Conservation (phyloP, 2,113 vertebrate species). For the Gobiocypris rarus region DNA sequence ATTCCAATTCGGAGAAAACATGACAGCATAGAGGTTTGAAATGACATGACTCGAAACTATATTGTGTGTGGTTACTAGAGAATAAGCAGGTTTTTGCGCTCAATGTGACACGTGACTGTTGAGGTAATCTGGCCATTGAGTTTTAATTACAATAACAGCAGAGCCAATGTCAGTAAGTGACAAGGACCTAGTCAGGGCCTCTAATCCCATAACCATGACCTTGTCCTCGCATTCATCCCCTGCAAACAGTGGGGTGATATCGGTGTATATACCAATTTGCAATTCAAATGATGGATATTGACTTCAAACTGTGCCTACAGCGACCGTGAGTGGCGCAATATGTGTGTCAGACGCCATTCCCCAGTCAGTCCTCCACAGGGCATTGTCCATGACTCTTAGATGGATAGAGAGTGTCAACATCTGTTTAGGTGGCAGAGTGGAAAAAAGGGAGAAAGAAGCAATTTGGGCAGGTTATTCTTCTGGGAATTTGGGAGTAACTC, state of each 20-base stretch:
- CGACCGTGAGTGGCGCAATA: slow-evolving; percentile 17
- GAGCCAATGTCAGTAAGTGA: neutral
- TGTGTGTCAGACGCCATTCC: slow-evolving; percentile 7
- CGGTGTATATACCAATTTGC: slow-evolving; percentile 25
- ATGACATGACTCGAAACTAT: neutral
- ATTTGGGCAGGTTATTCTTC: slow-evolving; percentile 36
- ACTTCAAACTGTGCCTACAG: slow-evolving; percentile 40
- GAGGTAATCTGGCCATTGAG: neutral
- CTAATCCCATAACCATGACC: slow-evolving; percentile 30
- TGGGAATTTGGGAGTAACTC: slow-evolving; percentile 25
- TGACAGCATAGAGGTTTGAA: neutral
- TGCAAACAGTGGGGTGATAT: slow-evolving; percentile 20
- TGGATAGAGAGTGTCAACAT: slow-evolving; percentile 40
- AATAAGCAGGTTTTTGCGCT: neutral
- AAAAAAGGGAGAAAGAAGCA: slow-evolving; percentile 32
- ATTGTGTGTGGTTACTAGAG: neutral
- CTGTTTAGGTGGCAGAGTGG: slow-evolving; percentile 41
- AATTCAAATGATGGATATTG: slow-evolving; percentile 49
- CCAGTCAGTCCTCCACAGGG: slow-evolving; percentile 35
- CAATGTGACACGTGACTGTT: too few species aligned
- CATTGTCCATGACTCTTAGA: slow-evolving; percentile 32
- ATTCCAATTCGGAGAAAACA: too few species aligned
- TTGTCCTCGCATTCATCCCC: slow-evolving; percentile 23
- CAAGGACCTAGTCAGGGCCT: slow-evolving; percentile 23
- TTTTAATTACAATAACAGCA: slow-evolving; percentile 25